A percentile compares a stretch with the other conserved stretches of the same genome.
These are phyloP conservation scores for Atethmia centrago DNA, from an alignment of 2,888 invertebrate genomes.

Conservation along the genomic window DNA sequence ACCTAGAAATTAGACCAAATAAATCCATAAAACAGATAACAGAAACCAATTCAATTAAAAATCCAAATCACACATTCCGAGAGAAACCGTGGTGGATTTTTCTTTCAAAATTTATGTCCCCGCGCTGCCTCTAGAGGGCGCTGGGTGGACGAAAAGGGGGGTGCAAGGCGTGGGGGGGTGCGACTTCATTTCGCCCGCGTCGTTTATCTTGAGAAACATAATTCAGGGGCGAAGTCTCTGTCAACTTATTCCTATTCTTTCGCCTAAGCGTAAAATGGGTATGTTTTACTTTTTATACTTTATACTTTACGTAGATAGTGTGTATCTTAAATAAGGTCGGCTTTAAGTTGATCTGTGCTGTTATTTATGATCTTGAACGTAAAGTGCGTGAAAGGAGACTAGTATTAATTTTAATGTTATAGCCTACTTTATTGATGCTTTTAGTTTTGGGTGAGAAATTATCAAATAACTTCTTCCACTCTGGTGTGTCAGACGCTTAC, in stretches of 20 bases:
- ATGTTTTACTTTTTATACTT: conserved; percentile 79
- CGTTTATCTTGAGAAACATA: conserved; percentile 93
- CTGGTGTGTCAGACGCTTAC: too few relatives aligned
- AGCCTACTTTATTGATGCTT: not conserved
- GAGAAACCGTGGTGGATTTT: conserved; percentile 89
- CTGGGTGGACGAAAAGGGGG: conserved; percentile 67
- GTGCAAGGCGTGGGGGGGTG: conserved; percentile 80
- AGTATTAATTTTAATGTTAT: conserved; percentile 16
- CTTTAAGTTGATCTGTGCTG: conserved; percentile 50
- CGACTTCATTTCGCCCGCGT: conserved; percentile 94
- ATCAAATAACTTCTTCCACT: too few relatives aligned
- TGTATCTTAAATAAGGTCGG: conserved; percentile 48
- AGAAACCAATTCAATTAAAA: conserved; percentile 88
- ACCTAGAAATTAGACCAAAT: conserved; percentile 54
- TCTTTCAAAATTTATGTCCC: conserved; percentile 89
- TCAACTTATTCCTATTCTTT: conserved; percentile 91
- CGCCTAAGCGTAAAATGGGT: conserved; percentile 89
- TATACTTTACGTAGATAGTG: conserved; percentile 59
- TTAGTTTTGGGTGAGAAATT: too few relatives aligned
- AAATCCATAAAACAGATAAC: conserved; percentile 67
- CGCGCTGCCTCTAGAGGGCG: conserved; percentile 82
- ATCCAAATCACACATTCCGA: conserved; percentile 89
- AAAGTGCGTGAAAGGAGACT: conserved; percentile 13
- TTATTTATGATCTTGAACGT: conserved; percentile 50
- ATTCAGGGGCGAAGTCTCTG: conserved; percentile 91